Evolutionary conservation across 2,888 invertebrate genomes (phyloP).

Genomic region (Cyaniris semiargus): DNA sequence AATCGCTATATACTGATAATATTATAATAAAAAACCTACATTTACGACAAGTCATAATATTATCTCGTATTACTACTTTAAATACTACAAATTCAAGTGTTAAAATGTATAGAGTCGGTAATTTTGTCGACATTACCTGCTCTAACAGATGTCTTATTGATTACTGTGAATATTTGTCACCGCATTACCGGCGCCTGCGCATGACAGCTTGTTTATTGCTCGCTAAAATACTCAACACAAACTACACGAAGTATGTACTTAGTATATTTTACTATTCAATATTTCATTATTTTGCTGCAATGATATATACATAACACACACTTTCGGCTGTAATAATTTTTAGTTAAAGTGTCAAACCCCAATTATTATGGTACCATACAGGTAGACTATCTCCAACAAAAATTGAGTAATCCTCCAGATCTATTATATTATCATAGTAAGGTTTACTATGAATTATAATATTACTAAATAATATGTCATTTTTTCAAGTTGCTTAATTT

Average conservation of each 20-base stretch:
- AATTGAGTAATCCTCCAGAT: no score
- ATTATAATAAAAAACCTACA: background rate
- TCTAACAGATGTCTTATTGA: conserved; percentile 17
- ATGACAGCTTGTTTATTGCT: conserved; percentile 10
- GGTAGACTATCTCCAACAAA: no score
- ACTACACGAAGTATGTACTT: background rate
- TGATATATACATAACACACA: no score
- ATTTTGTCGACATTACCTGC: background rate
- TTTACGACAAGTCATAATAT: no score
- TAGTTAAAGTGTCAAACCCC: no score
- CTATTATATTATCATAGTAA: no score
- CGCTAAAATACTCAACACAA: background rate
- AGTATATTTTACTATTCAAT: background rate
- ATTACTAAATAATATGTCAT: no score
- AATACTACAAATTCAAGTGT: background rate
- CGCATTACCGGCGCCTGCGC: background rate
- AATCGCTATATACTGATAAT: background rate
- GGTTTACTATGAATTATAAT: no score
- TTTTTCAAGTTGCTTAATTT: no score
- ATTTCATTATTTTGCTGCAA: no score
- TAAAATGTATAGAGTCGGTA: background rate
- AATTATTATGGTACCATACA: no score
- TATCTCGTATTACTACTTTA: background rate
- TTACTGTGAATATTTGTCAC: conserved; percentile 16
- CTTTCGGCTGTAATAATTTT: no score